These are phyloP conservation scores for Rhipidura dahli DNA, from an alignment of 2,113 vertebrate genomes.

Conservation along the genomic window DNA sequence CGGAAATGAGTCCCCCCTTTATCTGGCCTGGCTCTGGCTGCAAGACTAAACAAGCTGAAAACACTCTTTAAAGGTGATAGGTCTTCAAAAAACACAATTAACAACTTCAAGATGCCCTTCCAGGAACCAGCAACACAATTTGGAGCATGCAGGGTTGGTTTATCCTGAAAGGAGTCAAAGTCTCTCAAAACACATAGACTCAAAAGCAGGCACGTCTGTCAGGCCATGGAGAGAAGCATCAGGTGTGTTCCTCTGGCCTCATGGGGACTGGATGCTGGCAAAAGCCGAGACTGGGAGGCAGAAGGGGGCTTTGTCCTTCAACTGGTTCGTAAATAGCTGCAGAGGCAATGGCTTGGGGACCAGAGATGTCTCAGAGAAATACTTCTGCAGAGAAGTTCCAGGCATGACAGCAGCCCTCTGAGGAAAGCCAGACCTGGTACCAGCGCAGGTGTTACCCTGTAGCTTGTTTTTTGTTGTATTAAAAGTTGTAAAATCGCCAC, in stretches of 20 bases:
- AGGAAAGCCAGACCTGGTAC: not conserved
- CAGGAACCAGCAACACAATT: not conserved
- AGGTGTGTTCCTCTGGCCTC: rapidly evolving
- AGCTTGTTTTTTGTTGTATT: not conserved
- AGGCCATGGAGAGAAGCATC: not conserved
- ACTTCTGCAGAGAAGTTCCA: not conserved
- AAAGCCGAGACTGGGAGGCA: not conserved
- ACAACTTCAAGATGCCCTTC: not conserved
- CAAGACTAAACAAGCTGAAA: not conserved
- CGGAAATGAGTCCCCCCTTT: not conserved
- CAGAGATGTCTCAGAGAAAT: not conserved
- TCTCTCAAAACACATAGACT: not conserved
- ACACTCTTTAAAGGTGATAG: not conserved
- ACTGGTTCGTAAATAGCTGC: not conserved
- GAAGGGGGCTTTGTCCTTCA: rapidly evolving
- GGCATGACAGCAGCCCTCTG: not conserved
- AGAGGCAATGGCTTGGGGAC: not conserved
- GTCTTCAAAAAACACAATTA: not conserved
- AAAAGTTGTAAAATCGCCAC: not conserved
- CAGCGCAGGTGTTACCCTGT: not conserved
- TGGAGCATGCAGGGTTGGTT: rapidly evolving
- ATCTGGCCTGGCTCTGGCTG: not conserved
- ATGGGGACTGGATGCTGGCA: not conserved
- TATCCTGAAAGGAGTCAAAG: not conserved
- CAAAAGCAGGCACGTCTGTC: not conserved